These are phyloP conservation scores for Eulithis testata DNA, from an alignment of 2,888 invertebrate genomes.

Conservation along the genomic window DNA sequence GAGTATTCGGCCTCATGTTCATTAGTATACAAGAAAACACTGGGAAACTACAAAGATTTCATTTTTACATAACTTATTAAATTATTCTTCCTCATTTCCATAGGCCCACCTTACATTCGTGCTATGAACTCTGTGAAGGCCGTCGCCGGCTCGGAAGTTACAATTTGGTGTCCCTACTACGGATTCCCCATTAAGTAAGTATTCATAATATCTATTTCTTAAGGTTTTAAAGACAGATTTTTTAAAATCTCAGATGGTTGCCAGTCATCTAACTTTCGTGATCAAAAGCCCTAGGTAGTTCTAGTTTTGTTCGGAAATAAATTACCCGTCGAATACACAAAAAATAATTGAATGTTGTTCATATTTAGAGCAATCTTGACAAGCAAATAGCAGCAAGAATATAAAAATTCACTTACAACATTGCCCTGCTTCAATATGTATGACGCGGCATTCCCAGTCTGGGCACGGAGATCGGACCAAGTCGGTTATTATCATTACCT, in stretches of 20 bases:
- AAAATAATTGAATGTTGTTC: neutral
- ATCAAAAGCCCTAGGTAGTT: too few species aligned
- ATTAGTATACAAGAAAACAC: too few species aligned
- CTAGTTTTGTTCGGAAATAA: neutral
- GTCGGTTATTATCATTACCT: constrained; percentile 50
- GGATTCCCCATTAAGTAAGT: constrained; percentile 90
- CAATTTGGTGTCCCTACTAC: constrained; percentile 93
- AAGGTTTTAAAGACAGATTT: neutral
- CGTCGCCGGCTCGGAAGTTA: constrained; percentile 91
- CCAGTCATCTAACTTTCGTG: too few species aligned
- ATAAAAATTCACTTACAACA: constrained; percentile 49
- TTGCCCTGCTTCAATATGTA: constrained; percentile 51
- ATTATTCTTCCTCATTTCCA: constrained; percentile 39
- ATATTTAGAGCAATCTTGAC: constrained; percentile 30
- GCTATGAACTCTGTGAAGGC: constrained; percentile 90
- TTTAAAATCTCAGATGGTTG: too few species aligned
- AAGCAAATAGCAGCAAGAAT: constrained; percentile 38
- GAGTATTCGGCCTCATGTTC: too few species aligned
- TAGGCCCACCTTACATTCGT: constrained; percentile 91
- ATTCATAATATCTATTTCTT: neutral
- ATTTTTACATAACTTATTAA: neutral
- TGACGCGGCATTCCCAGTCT: constrained; percentile 46
- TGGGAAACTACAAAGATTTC: neutral
- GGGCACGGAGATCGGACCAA: constrained; percentile 47
- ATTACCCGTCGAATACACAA: constrained; percentile 18